phyloP scores from a whole-genome alignment of 2,888 invertebrate genomes.

The Aphidoletes aphidimyza region DNA sequence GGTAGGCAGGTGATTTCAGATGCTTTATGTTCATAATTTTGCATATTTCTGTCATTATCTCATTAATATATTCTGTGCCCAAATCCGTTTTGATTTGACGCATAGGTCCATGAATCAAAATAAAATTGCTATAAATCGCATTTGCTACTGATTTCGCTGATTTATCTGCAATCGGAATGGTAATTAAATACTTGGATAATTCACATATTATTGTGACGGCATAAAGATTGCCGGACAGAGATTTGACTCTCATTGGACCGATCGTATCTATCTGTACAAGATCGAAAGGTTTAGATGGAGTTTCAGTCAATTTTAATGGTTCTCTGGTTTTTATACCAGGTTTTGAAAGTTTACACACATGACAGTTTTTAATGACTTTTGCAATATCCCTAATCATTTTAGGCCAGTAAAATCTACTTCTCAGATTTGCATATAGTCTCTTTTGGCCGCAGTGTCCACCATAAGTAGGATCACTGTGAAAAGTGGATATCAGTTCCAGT shows the following conservation, averaged over 20 bases:
- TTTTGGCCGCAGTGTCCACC: background rate
- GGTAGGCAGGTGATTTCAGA: background rate
- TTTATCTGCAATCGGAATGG: constrained; percentile 55
- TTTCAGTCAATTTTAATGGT: constrained; percentile 48
- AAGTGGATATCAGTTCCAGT: background rate
- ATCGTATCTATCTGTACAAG: constrained; percentile 55
- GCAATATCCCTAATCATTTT: constrained; percentile 54
- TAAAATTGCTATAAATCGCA: constrained; percentile 58
- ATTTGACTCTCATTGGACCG: constrained; percentile 14
- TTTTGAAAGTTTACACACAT: constrained; percentile 52
- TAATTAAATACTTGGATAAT: constrained; percentile 56
- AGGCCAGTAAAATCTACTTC: constrained; percentile 25
- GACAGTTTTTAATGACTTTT: constrained; percentile 26
- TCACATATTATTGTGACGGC: constrained; percentile 55
- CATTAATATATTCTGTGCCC: constrained; percentile 52
- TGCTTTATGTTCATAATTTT: background rate
- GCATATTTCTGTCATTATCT: background rate
- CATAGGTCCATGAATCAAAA: constrained; percentile 58
- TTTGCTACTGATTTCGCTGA: constrained; percentile 57
- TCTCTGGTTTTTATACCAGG: constrained; percentile 33
- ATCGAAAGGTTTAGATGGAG: constrained; percentile 55
- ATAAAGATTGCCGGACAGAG: constrained; percentile 33
- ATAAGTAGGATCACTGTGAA: background rate
- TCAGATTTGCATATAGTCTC: background rate
- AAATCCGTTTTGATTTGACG: constrained; percentile 57